Evolutionary conservation across 2,888 invertebrate species (phyloP).

Genomic region (Metopia argyrocephala): DNA sequence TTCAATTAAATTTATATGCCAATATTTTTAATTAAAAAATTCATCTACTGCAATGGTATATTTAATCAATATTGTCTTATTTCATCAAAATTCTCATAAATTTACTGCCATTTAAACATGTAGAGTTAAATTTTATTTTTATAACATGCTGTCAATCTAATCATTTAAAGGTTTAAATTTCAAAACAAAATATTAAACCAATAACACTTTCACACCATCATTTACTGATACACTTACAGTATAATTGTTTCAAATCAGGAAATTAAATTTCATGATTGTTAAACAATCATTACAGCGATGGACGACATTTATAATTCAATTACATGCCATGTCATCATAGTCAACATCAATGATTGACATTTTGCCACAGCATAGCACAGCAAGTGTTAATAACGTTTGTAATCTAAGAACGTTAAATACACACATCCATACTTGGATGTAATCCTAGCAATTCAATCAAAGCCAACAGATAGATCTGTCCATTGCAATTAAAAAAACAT

Average conservation of each 20-base stretch:
- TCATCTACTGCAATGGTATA: too few species aligned
- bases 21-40: too few species aligned
- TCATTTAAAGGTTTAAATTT: too few species aligned
- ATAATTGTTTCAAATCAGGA: slow-evolving; percentile 64
- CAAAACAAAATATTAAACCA: too few species aligned
- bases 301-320: slow-evolving; percentile 63
- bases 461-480: not conserved
- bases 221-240: not conserved
- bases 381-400: slow-evolving; percentile 63
- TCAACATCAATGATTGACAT: slow-evolving; percentile 59
- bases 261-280: slow-evolving; percentile 73
- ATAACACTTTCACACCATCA: too few species aligned
- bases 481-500: slow-evolving; percentile 37
- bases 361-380: slow-evolving; percentile 52
- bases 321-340: slow-evolving; percentile 47
- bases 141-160: too few species aligned
- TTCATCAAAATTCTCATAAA: too few species aligned
- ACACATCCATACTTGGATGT: not conserved
- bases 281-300: slow-evolving; percentile 60
- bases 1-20: too few species aligned
- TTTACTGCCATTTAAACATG: too few species aligned
- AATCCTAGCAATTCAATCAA: too few species aligned
- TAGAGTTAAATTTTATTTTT: too few species aligned
- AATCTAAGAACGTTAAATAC: slow-evolving; percentile 26
- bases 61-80: too few species aligned